A percentile compares a stretch with the other conserved stretches of the same genome.
Conservation (phyloP, 2,888 invertebrate genomes). For the Venustoraphidia nigricollis region DNA sequence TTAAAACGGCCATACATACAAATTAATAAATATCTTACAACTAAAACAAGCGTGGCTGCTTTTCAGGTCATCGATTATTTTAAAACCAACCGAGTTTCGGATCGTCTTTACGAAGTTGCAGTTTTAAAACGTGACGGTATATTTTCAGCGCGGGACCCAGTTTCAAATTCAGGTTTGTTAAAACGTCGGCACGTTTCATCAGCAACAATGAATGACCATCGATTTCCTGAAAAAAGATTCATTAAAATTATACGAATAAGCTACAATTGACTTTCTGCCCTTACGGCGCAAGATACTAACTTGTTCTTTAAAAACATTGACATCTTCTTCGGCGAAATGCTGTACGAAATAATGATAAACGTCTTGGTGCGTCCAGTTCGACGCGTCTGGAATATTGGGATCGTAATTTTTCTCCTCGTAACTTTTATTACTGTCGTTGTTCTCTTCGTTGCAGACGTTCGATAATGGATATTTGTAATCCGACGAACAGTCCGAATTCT, state of each 20-base stretch:
- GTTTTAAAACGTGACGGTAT: constrained; percentile 60
- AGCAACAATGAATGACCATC: constrained; percentile 79
- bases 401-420: constrained; percentile 33
- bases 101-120: constrained; percentile 66
- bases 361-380: constrained; percentile 68
- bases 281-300: too few relatives aligned
- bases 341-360: constrained; percentile 66
- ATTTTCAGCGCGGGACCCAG: constrained; percentile 80
- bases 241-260: constrained; percentile 4
- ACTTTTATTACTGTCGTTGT: constrained; percentile 4
- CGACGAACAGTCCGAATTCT: constrained; percentile 6
- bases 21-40: constrained; percentile 1
- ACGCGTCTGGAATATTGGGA: constrained; percentile 59
- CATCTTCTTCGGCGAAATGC: constrained; percentile 58
- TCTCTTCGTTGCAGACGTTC: constrained; percentile 14
- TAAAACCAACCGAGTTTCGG: constrained; percentile 56
- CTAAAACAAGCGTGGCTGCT: background rate
- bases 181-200: constrained; percentile 69
- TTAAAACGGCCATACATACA: too few relatives aligned
- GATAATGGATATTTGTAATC: constrained; percentile 9
- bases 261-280: too few relatives aligned
- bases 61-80: constrained; percentile 10
- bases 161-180: constrained; percentile 64
- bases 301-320: constrained; percentile 68
- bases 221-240: constrained; percentile 49